phyloP scores from a whole-genome alignment of 2,797 vertebrate species.

The Hippocampus kuda region DNA sequence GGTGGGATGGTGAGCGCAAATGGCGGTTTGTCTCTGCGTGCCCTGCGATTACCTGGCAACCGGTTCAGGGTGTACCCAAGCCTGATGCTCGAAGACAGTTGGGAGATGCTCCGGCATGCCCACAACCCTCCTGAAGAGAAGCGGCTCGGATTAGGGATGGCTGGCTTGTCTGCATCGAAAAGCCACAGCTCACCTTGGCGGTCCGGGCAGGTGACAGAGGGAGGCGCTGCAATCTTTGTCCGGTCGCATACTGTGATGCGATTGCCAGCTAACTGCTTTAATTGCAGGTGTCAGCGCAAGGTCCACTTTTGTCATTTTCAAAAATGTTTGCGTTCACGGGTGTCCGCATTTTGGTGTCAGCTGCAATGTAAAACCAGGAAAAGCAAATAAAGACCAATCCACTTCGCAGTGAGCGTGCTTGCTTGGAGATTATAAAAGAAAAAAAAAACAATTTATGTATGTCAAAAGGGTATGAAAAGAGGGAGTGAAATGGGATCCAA shows the following conservation, averaged over 20 bases:
- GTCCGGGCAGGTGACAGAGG: constrained; percentile 36
- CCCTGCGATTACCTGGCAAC: no score
- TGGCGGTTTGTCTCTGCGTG: no score
- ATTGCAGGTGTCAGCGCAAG: constrained; percentile 51
- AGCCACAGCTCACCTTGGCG: constrained; percentile 46
- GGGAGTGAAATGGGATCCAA: constrained; percentile 40
- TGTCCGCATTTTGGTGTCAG: background rate
- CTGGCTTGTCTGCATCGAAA: constrained; percentile 52
- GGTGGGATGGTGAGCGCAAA: no score
- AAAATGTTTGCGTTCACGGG: background rate
- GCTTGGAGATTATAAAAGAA: constrained; percentile 24
- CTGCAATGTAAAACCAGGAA: background rate
- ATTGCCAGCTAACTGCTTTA: constrained; percentile 40
- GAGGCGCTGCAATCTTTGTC: constrained; percentile 31
- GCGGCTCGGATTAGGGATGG: no score
- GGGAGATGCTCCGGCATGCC: no score
- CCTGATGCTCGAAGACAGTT: no score
- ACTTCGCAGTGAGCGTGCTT: constrained; percentile 9
- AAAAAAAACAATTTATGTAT: constrained; percentile 16
- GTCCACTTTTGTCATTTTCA: no score
- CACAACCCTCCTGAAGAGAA: no score
- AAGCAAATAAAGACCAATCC: background rate
- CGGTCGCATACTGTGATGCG: constrained; percentile 15
- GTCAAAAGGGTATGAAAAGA: constrained; percentile 24
- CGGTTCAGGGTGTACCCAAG: no score